These are phyloP conservation scores for Rhagophthalmus giganteus DNA, from an alignment of 2,888 invertebrate species.

Conservation along the genomic window DNA sequence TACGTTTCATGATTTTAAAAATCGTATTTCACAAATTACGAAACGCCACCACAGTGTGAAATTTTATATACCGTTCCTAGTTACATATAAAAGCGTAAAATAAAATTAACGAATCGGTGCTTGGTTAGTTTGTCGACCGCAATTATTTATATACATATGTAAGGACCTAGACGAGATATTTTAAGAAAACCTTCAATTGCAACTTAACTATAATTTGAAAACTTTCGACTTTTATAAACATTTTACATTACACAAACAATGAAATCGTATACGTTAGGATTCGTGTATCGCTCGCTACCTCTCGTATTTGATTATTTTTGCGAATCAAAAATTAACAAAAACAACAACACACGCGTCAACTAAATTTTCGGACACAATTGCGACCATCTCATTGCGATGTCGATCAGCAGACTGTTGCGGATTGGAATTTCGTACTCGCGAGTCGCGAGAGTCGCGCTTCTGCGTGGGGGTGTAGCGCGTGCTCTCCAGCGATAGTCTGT, in stretches of 20 bases:
- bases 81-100: no score
- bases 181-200: background rate
- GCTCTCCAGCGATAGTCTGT: conserved; percentile 33
- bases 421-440: conserved; percentile 31
- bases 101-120: no score
- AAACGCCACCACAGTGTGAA: no score
- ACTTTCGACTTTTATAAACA: conserved; percentile 1
- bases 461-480: conserved; percentile 36
- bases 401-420: conserved; percentile 28
- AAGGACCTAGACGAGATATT: no score
- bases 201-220: conserved; percentile 1
- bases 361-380: conserved; percentile 4
- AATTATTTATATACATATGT: no score
- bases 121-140: no score
- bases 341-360: conserved; percentile 18
- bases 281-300: conserved; percentile 18
- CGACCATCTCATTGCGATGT: conserved; percentile 7
- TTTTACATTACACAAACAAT: background rate
- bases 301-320: no score
- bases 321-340: no score
- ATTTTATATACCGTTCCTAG: no score
- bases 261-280: background rate
- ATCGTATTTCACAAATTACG: no score
- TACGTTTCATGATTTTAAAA: no score
- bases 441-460: conserved; percentile 19